Conservation (phyloP, 2,888 invertebrate genomes). For the Dryomyza anilis region DNA sequence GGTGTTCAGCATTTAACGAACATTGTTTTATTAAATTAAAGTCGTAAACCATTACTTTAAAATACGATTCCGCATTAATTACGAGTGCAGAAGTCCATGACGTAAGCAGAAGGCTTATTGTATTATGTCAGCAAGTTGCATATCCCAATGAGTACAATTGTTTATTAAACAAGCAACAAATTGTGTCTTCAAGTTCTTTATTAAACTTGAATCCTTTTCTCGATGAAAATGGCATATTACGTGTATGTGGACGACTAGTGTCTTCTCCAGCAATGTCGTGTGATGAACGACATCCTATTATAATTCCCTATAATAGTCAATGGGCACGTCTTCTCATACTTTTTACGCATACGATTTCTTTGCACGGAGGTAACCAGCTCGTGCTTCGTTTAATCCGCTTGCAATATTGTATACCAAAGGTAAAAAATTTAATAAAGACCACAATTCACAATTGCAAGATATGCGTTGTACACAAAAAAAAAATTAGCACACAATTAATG, state of each 20-base stretch:
- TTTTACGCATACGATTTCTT: neutral
- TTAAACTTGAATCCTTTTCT: neutral
- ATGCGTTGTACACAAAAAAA: neutral
- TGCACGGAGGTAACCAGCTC: neutral
- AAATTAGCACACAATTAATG: conserved; percentile 17
- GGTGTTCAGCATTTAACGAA: too few relatives aligned
- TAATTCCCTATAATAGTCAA: neutral
- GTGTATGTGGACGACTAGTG: neutral
- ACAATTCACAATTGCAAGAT: neutral
- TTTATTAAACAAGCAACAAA: neutral
- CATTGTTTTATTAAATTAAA: too few relatives aligned
- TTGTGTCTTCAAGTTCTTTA: neutral
- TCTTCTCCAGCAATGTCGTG: neutral
- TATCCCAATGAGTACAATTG: neutral
- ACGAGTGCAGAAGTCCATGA: neutral
- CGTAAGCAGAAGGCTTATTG: neutral
- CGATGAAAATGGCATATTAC: neutral
- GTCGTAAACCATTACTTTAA: too few relatives aligned
- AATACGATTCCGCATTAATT: neutral
- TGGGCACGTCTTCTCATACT: neutral
- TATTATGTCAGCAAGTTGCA: neutral
- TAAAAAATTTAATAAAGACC: neutral
- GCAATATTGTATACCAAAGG: neutral
- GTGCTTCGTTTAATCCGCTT: neutral
- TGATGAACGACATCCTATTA: neutral